Evolutionary conservation across 2,113 vertebrate species (phyloP), one percentile per base, ranked within the genome.

Genomic region (Phylloscopus trochilus): DNA sequence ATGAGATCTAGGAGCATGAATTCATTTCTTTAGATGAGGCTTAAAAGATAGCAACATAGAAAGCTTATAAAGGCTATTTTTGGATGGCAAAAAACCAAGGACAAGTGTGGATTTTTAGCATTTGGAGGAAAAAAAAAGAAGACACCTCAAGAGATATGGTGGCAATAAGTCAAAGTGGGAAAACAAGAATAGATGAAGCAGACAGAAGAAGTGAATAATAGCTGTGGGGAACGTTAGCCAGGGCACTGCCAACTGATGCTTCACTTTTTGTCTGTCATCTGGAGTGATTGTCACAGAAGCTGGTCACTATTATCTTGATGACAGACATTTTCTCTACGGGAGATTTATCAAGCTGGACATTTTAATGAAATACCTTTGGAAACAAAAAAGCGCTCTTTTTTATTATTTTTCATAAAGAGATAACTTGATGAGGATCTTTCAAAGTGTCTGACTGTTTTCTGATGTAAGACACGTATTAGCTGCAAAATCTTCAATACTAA

Each of bases 331-430:
- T 70, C 64, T 83, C 49, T 60, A 10, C 13, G 80, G 58, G 35
- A 90, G 6, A 70, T 85, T 78, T 89, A 89, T 77, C 80, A 88
- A 41, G 47, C 35, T 53, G n/a, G 44, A 77, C 51, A 64, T 67
- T 83, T 95, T 91, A 78, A 93, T 78, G 53, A 82, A 94, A 81
- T 55, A 74, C 13, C 35, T 88, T 94, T 55, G 76, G 74, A 83
- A 91, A 85, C 9, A 74, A 62, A 80, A 89, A 64, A 27, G 1
- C 5, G 37, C 5, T 41, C 13, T 20, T 75, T 78, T 59, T 44
- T 53, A 46, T 53, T 83, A 44, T 78, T 87, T 93, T 94, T 87
- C 37, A 43, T 73, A 59, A 78, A 89, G n/a, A 43, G n/a, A 58
- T 72, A 77, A 60, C 41, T 87, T 88, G 64, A 83, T 2, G 8